Conservation (phyloP, 2,113 vertebrate species). For the Eretmochelys imbricata region DNA sequence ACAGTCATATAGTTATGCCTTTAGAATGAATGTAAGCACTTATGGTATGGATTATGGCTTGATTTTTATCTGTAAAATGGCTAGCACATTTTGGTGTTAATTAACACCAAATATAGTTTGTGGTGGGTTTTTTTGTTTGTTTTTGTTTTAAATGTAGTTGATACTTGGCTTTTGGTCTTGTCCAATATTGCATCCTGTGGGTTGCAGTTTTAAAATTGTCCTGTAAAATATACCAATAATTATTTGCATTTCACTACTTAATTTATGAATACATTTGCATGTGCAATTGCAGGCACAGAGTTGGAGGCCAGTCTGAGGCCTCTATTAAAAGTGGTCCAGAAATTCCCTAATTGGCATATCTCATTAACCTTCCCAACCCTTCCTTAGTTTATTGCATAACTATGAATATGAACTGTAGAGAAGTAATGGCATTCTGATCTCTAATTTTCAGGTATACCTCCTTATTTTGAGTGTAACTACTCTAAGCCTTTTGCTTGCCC, state of each 20-base stretch:
- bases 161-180: neutral
- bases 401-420: neutral
- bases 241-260: neutral
- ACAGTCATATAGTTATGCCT: neutral
- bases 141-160: neutral
- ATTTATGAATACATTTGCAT: neutral
- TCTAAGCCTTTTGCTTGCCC: slow-evolving; percentile 93
- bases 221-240: neutral
- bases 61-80: neutral
- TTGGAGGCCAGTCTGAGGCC: neutral
- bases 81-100: neutral
- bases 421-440: slow-evolving; percentile 35
- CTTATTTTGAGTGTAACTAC: slow-evolving; percentile 96
- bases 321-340: neutral
- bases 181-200: neutral
- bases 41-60: neutral
- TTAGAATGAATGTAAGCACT: neutral
- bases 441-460: slow-evolving; percentile 89
- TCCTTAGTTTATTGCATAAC: neutral
- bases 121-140: no score
- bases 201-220: neutral
- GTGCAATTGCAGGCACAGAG: neutral
- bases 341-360: neutral
- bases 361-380: neutral
- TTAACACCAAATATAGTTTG: neutral